Percentiles rank a stretch among this genome's conserved stretches.
These are phyloP conservation scores for Drosophila saltans DNA, from an alignment of 1,140 invertebrate genomes.

Conservation along the genomic window DNA sequence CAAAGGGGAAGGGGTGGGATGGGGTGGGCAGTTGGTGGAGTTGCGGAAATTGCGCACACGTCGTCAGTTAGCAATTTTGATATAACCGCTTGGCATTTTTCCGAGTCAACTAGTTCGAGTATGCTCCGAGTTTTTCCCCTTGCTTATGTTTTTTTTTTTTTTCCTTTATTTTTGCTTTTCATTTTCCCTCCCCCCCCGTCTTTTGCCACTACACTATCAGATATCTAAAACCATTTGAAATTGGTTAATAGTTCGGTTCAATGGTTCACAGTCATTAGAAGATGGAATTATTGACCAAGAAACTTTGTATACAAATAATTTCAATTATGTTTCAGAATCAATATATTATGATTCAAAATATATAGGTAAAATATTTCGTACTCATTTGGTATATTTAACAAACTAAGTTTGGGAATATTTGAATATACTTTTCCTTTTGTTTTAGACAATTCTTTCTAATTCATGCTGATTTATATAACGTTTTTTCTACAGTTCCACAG, in stretches of 20 bases:
- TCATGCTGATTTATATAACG: too few relatives aligned
- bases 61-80: conserved; percentile 57
- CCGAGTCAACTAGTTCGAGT: conserved; percentile 10
- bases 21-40: not conserved
- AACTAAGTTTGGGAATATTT: too few relatives aligned
- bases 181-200: not conserved
- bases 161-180: not conserved
- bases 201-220: not conserved
- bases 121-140: not conserved
- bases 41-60: conserved; percentile 74
- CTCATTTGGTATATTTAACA: too few relatives aligned
- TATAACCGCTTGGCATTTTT: conserved; percentile 47
- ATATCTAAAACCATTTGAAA: conserved; percentile 9
- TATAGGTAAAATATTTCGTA: too few relatives aligned
- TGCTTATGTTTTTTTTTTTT: conserved; percentile 8
- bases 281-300: not conserved
- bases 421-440: too few relatives aligned
- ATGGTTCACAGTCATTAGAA: conserved; percentile 10
- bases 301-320: too few relatives aligned
- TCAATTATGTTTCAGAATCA: too few relatives aligned
- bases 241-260: conserved; percentile 8
- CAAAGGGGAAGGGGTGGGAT: not conserved
- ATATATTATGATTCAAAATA: too few relatives aligned
- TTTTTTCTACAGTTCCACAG: too few relatives aligned
- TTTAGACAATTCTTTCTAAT: too few relatives aligned